Conservation (phyloP, 2,888 invertebrate species). For the Platerodrilus igneus region DNA sequence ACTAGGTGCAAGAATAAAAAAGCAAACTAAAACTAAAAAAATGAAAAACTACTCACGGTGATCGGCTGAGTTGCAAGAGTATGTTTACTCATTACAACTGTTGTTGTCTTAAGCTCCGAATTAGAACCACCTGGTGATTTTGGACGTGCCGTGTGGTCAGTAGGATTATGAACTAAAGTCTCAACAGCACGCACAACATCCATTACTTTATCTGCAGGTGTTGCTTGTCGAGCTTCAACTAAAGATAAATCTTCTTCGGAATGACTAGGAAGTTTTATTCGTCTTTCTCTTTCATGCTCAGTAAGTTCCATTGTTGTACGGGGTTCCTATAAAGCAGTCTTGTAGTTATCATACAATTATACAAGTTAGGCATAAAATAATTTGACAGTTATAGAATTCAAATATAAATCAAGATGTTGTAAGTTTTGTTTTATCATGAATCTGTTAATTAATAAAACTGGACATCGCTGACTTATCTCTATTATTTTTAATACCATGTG, state of each 20-base stretch:
- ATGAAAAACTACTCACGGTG: constrained; percentile 54
- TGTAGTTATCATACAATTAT: no score
- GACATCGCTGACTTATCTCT: no score
- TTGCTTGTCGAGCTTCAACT: constrained; percentile 65
- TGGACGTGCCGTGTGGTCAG: constrained; percentile 57
- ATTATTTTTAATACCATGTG: no score
- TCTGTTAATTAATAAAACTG: no score
- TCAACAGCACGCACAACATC: constrained; percentile 89
- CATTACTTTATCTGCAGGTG: constrained; percentile 77
- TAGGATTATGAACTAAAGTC: constrained; percentile 63
- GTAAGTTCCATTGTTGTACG: constrained; percentile 68
- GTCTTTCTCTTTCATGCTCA: constrained; percentile 62
- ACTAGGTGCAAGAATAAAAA: no score
- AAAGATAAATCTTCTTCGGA: constrained; percentile 40
- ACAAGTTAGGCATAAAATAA: no score
- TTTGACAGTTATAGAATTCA: no score
- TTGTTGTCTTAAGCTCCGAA: constrained; percentile 71
- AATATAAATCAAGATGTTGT: no score
- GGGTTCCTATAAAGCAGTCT: constrained; percentile 62
- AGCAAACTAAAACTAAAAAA: no score
- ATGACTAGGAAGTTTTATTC: constrained; percentile 45
- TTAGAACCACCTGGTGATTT: constrained; percentile 67
- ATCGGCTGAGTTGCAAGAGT: constrained; percentile 71
- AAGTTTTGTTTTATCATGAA: no score
- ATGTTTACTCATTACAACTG: constrained; percentile 91